Percentiles rank a stretch among this genome's conserved stretches.
Evolutionary conservation across 2,113 vertebrate species (phyloP).

Genomic region (Typhlomys cinereus): DNA sequence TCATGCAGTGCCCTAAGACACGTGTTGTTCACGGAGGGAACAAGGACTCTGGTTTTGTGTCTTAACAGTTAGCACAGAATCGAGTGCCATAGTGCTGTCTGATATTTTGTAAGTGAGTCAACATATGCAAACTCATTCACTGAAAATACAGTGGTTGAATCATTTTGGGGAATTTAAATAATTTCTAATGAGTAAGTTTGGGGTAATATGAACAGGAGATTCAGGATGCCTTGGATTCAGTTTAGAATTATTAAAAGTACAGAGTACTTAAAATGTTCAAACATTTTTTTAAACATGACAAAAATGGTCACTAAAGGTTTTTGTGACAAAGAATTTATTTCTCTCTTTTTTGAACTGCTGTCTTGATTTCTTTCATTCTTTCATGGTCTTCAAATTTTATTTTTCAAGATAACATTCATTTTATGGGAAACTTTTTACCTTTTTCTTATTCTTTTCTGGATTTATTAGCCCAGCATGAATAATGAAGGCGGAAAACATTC

Average conservation of each 20-base stretch:
- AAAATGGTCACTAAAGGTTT: not conserved
- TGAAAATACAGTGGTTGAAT: not conserved
- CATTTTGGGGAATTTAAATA: not conserved
- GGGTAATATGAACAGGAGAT: not conserved
- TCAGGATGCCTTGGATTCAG: not conserved
- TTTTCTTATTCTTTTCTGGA: not conserved
- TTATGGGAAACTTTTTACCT: not conserved
- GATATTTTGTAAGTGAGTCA: slow-evolving; percentile 1
- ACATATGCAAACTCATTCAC: not conserved
- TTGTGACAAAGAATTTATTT: slow-evolving; percentile 11
- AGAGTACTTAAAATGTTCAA: not conserved
- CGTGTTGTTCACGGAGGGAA: not conserved
- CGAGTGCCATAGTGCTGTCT: not conserved
- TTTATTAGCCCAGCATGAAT: slow-evolving; percentile 13
- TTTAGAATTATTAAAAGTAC: not conserved
- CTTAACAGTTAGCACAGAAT: not conserved
- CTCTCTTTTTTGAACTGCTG: not conserved
- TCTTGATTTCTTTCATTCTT: slow-evolving; percentile 31
- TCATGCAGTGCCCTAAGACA: not conserved
- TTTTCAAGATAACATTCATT: not conserved
- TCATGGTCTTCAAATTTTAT: not conserved
- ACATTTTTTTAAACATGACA: not conserved
- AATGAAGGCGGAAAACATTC: slow-evolving; percentile 11
- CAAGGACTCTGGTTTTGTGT: not conserved
- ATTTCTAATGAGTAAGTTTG: slow-evolving; percentile 1